Evolutionary conservation across 2,888 invertebrate genomes (phyloP), one percentile per base, ranked within the genome.

Genomic region (Agonopterix heracliana): DNA sequence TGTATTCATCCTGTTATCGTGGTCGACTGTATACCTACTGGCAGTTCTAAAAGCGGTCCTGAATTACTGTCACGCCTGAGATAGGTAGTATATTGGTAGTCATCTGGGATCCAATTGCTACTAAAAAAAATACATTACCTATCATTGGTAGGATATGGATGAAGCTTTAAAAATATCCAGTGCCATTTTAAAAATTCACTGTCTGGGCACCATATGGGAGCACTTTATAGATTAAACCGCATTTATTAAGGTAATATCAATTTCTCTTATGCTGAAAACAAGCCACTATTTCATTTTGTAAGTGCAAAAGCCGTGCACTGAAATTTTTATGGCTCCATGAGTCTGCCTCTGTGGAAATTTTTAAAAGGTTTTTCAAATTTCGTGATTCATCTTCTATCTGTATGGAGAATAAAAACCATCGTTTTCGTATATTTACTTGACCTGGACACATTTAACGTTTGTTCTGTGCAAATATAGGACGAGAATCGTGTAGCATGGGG

Each of bases 351-450:
- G 65, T 63, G 64, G 68, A 71, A 74, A 68, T 69, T 74, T 78
- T 76, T 72, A 70, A 74, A 77, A 79, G 71, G 71, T 68, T 71
- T 78, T 77, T 79, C 73, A 60, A 74, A 73, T 75, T 75, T 74
- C 63, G 66, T 68, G 71, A 73, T 73, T 71, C 70, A 71, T 72
- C 68, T 67, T 68, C 54, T 53, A 55, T 38, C 58, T 72, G 68
- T 62, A 66, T 60, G 46, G 62, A 51, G 68, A 63, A 59, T 61
- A 53, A 60, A 54, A 54, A 60, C 61, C 63, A 64, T 61, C 63
- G 65, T 66, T 64, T 56, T 57, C 61, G 59, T 64, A 71, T 64
- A 70, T 71, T 72, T 77, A 70, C 71, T 75, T 74, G 71, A 69
- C 64, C 66, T 66, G 68, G 61, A 64, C 65, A 68, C 65, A 70